phyloP scores from a whole-genome alignment of 2,797 vertebrate species.

The Phoeniculus purpureus region DNA sequence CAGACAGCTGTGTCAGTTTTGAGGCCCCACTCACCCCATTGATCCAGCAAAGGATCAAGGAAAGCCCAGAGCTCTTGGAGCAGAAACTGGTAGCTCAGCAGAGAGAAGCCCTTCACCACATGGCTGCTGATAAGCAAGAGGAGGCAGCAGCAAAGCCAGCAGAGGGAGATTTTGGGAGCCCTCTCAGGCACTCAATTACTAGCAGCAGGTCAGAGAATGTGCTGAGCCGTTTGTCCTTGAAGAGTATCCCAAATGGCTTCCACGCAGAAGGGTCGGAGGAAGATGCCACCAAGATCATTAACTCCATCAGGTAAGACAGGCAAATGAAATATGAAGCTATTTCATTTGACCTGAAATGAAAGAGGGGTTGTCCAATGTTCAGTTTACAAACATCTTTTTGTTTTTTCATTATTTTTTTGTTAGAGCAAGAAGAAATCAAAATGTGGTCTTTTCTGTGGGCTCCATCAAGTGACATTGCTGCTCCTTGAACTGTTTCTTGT shows the following conservation, averaged over 20 bases:
- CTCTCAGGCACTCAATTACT: slow-evolving; percentile 89
- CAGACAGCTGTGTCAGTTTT: slow-evolving; percentile 96
- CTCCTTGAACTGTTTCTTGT: neutral
- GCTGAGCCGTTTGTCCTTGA: slow-evolving; percentile 87
- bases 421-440: neutral
- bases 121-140: slow-evolving; percentile 82
- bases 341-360: neutral
- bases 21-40: slow-evolving; percentile 94
- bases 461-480: accelerated
- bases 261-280: slow-evolving; percentile 80
- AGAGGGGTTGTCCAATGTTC: neutral
- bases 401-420: accelerated
- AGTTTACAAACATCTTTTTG: accelerated
- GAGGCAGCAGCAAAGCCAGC: slow-evolving; percentile 75
- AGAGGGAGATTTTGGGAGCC: slow-evolving; percentile 82
- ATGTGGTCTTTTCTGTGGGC: accelerated
- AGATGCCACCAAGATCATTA: slow-evolving; percentile 83
- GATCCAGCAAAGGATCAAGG: slow-evolving; percentile 93
- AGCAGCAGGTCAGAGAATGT: slow-evolving; percentile 95
- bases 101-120: slow-evolving; percentile 78
- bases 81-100: slow-evolving; percentile 68
- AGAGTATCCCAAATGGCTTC: slow-evolving; percentile 90
- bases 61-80: slow-evolving; percentile 87
- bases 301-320: slow-evolving; percentile 87
- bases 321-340: neutral